phyloP scores from a whole-genome alignment of 2,797 vertebrate genomes.

The Pterois miles region DNA sequence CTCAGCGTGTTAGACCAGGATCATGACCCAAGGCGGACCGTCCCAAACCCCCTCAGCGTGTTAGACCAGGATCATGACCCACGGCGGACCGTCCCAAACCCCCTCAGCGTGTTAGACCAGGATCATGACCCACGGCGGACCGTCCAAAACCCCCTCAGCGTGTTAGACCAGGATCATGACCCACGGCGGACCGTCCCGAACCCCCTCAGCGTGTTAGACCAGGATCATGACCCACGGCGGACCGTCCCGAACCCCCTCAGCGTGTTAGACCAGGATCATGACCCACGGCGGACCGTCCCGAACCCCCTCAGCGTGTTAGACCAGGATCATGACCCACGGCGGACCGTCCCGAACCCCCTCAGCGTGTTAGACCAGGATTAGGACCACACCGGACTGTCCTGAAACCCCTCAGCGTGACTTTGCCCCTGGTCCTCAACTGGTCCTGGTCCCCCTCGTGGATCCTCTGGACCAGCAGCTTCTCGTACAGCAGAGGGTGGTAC shows the following conservation, averaged over 20 bases:
- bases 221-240: too few species aligned
- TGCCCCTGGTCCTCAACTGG: not conserved
- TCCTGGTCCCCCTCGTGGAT: not conserved
- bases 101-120: too few species aligned
- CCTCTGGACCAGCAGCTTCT: slow-evolving; percentile 28
- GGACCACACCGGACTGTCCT: not conserved
- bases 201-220: too few species aligned
- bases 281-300: not conserved
- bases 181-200: too few species aligned
- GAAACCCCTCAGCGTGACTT: slow-evolving; percentile 3
- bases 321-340: not conserved
- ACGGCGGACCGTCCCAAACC: too few species aligned
- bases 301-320: not conserved
- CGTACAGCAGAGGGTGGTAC: slow-evolving; percentile 9
- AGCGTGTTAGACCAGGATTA: not conserved
- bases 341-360: not conserved
- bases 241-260: too few species aligned
- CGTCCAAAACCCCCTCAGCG: too few species aligned
- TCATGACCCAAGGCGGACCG: not conserved
- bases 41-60: not conserved
- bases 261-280: not conserved
- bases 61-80: too few species aligned
- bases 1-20: not conserved
- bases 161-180: too few species aligned
- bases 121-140: too few species aligned